Conservation (phyloP, 2,797 vertebrate species). For the Naso thynnoides region DNA sequence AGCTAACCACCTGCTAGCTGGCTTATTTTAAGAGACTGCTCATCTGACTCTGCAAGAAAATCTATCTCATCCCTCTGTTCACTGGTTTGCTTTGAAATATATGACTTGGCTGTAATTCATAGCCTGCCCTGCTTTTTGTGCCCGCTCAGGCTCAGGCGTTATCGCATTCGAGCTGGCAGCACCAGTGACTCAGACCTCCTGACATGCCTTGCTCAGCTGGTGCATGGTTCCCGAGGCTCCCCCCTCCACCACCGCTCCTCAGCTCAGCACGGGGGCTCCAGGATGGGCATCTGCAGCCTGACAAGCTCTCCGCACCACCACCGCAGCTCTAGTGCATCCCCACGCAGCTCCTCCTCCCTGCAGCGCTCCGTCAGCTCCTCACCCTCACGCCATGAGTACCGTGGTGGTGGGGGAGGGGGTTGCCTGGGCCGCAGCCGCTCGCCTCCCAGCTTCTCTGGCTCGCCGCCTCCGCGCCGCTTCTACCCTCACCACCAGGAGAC, state of each 20-base stretch:
- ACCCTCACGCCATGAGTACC: constrained; percentile 91
- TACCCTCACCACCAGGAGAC: constrained; percentile 93
- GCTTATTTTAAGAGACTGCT: neutral
- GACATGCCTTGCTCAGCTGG: constrained; percentile 95
- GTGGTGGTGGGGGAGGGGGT: constrained; percentile 81
- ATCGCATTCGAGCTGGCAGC: constrained; percentile 93
- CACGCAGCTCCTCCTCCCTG: constrained; percentile 94
- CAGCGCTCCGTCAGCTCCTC: constrained; percentile 97
- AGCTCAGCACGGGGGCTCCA: constrained; percentile 86
- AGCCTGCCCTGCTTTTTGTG: constrained; percentile 11
- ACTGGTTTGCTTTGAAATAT: constrained; percentile 10
- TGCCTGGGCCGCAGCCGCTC: constrained; percentile 93
- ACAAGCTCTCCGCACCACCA: constrained; percentile 87
- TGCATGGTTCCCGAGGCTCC: constrained; percentile 89
- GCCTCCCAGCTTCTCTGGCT: constrained; percentile 95
- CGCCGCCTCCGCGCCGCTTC: constrained; percentile 92
- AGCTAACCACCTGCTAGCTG: neutral
- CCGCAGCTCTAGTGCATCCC: constrained; percentile 95
- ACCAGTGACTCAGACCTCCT: constrained; percentile 96
- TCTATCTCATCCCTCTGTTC: neutral
- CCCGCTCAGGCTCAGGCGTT: constrained; percentile 89
- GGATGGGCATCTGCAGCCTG: constrained; percentile 91
- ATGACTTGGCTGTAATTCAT: neutral
- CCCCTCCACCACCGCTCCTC: constrained; percentile 88
- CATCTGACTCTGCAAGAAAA: neutral